Evolutionary conservation across 2,797 vertebrate genomes (phyloP), one percentile per base, ranked within the genome.

Genomic region (Rhinogobio ventralis): DNA sequence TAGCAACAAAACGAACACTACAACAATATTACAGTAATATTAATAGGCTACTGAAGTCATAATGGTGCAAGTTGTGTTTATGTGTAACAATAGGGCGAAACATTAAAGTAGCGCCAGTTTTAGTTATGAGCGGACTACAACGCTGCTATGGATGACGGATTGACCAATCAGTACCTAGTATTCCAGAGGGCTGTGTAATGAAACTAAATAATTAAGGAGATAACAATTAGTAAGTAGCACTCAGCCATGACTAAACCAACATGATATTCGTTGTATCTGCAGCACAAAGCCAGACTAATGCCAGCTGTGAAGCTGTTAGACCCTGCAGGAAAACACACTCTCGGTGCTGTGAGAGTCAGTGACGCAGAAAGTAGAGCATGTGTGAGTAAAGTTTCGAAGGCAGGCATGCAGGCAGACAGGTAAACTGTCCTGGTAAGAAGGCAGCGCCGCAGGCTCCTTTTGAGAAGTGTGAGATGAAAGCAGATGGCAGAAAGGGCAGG

Each of bases 401-500:
- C 86, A 25, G 39, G 74, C 87, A 91, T 85, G 88, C 92, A 83
- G 85, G 82, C 86, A 25, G 39, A 77, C 87, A 91, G 86, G 88
- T 92, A 83, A 92, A 91, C 74, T 89, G 82, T 87, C 79, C 76
- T 55, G 78, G 87, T 79, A 72, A 85, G 89, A 62, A 85, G 81
- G 75, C 81, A 62, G 46, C 69, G 33, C 77, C 73, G 51, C 79
- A 82, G 85, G 82, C 57, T 80, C 74, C 81, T 81, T 57, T 74
- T 91, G 89, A 89, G 89, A 90, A 83, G 85, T 89, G 87, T 89
- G 86, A 88, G 90, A 87, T 87, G 84, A 90, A 80, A 90, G 82
- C 86, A 86, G 88, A 92, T 90, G 89, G 91, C 89, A 89, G 86
- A 91, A 88, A 69, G 90, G 86, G 66, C 87, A 91, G 84, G 90